Evolutionary conservation across 2,797 vertebrate genomes (phyloP), one percentile per base, ranked within the genome.

Genomic region (Aeoliscus strigatus): DNA sequence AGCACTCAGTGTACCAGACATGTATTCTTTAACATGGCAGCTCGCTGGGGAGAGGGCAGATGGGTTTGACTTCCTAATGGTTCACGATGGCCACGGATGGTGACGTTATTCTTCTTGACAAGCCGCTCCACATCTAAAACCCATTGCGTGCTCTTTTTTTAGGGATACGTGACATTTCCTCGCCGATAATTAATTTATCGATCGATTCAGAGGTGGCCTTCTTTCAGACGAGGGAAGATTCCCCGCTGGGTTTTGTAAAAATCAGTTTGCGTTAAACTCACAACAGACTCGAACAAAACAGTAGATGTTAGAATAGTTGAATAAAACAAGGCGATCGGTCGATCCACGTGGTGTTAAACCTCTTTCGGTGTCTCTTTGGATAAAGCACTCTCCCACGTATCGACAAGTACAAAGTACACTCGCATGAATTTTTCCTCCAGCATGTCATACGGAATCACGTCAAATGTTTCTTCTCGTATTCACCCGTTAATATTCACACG

Each of bases 41-140:
- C 60, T 68, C 73, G 52, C 61, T 13, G 41, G 55, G 70, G 64
- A 69, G 37, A 38, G 45, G 43, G 25, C 51, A 78, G 65, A 79
- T 73, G 75, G 64, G 35, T 60, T 53, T 53, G 62, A 70, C 61
- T 64, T 62, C 39, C 18, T 79, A 71, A 78, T 73, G 75, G 59
- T 56, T 51, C 25, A 23, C 53, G 55, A 71, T 63, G 63, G 53
- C 48, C 25, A n/a, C n/a, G n/a, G 24, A 16, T 16, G 44, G 38
- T 77, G 83, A 86, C 48, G 62, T 70, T 78, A 87, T 81, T 45
- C 14, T 25, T 32, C 26, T 29, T 71, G 83, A 86, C 78, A 80
- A 68, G 57, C 53, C 33, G 55, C 70, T 53, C 46, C 52, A 29
- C 53, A 64, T 74, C 48, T 30, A 27, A 71, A 55, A 59, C 40